Evolutionary conservation across 2,113 vertebrate species (phyloP).

Genomic region (Sinosuthora webbiana): DNA sequence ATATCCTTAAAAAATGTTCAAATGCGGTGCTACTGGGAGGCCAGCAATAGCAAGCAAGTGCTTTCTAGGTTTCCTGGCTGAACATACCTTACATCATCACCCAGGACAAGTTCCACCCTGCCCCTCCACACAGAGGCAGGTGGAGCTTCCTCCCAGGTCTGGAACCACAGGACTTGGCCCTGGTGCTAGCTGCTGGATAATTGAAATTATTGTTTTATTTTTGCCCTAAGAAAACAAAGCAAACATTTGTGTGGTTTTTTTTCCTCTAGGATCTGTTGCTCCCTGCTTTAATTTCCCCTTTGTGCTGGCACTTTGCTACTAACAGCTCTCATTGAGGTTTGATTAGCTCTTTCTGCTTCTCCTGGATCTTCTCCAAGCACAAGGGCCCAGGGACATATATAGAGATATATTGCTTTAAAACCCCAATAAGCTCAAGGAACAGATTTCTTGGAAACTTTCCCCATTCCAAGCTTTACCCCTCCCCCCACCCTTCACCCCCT

Average conservation of each 20-base stretch:
- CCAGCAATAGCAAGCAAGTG: neutral
- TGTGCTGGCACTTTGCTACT: conserved; percentile 30
- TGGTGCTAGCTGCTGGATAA: neutral
- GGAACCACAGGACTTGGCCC: neutral
- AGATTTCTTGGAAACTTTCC: conserved; percentile 53
- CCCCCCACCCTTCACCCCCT: neutral
- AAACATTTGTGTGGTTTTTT: neutral
- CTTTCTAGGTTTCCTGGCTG: neutral
- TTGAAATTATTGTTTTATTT: conserved; percentile 4
- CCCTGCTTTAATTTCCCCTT: conserved; percentile 27
- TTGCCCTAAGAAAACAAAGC: neutral
- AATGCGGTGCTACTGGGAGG: neutral
- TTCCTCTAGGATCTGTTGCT: neutral
- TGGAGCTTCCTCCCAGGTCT: neutral
- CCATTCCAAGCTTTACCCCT: conserved; percentile 24
- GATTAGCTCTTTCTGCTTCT: conserved; percentile 60
- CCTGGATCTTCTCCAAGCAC: conserved; percentile 54
- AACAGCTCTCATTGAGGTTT: conserved; percentile 46
- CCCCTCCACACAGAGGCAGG: neutral
- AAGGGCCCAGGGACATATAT: conserved; percentile 54
- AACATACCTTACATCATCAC: neutral
- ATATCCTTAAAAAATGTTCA: neutral
- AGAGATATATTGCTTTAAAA: conserved; percentile 61
- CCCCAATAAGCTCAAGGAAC: conserved; percentile 17
- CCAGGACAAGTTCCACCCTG: neutral